Evolutionary conservation across 2,888 invertebrate genomes (phyloP).

Genomic region (Eudasyphora cyanicolor): DNA sequence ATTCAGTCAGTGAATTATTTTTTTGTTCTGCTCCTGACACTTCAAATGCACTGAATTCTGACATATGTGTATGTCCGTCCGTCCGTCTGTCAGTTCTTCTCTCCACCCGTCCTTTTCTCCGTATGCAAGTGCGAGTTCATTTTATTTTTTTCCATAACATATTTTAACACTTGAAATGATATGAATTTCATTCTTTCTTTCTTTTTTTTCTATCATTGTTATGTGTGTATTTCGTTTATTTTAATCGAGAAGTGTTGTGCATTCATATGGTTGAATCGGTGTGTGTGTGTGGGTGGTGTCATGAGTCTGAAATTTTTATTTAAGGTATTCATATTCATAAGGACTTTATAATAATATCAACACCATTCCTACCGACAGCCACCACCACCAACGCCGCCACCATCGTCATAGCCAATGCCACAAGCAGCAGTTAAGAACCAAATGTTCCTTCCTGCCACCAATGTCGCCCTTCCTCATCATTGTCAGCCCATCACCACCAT

Average conservation of each 20-base stretch:
- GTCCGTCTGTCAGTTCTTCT: conserved; percentile 36
- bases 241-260: conserved; percentile 47
- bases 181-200: conserved; percentile 55
- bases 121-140: background rate
- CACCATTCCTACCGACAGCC: conserved; percentile 43
- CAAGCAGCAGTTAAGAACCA: conserved; percentile 5
- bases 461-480: conserved; percentile 19
- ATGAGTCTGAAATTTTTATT: conserved; percentile 39
- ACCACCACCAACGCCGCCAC: conserved; percentile 25
- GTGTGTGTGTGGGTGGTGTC: conserved; percentile 3
- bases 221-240: conserved; percentile 24
- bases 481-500: conserved; percentile 25
- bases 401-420: background rate
- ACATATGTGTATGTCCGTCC: conserved; percentile 50
- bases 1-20: conserved; percentile 11
- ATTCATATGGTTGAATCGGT: conserved; percentile 9
- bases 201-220: conserved; percentile 39
- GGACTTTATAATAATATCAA: conserved; percentile 55
- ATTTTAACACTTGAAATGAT: conserved; percentile 68
- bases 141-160: conserved; percentile 58
- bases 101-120: too few species aligned
- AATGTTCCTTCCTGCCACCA: background rate
- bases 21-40: conserved; percentile 51
- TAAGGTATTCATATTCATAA: conserved; percentile 54
- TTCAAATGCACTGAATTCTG: conserved; percentile 49